Conservation (phyloP, 2,797 vertebrate species). For the Pangasius macronema region DNA sequence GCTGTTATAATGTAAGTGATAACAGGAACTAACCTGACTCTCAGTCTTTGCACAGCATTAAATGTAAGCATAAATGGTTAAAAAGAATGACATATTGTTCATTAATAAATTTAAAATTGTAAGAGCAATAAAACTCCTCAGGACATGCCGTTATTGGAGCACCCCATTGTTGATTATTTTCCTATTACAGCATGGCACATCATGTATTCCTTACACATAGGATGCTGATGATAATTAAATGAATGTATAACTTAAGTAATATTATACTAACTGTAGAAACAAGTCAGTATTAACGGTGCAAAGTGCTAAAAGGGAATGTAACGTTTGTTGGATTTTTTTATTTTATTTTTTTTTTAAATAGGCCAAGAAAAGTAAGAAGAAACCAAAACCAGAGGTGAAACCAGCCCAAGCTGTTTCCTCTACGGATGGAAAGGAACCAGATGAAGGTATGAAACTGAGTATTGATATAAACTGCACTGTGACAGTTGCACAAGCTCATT, state of each 20-base stretch:
- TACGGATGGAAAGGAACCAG: slow-evolving; percentile 85
- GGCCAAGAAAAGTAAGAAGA: slow-evolving; percentile 94
- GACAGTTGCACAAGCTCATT: neutral
- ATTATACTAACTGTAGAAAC: neutral
- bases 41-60: neutral
- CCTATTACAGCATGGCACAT: neutral
- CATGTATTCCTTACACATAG: neutral
- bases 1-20: neutral
- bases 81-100: neutral
- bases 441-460: slow-evolving; percentile 79
- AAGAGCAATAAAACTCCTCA: neutral
- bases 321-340: neutral
- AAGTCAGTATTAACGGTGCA: neutral
- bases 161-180: neutral
- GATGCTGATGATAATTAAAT: neutral
- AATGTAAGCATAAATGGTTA: neutral
- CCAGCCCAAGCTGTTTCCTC: slow-evolving; percentile 72
- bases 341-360: slow-evolving; percentile 53
- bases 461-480: neutral
- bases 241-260: neutral
- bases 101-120: neutral
- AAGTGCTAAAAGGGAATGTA: neutral
- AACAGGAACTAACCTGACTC: neutral
- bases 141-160: neutral
- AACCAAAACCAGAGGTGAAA: slow-evolving; percentile 86